Conservation (phyloP, 2,888 invertebrate species). For the Drosophila nr. perissopoda region DNA sequence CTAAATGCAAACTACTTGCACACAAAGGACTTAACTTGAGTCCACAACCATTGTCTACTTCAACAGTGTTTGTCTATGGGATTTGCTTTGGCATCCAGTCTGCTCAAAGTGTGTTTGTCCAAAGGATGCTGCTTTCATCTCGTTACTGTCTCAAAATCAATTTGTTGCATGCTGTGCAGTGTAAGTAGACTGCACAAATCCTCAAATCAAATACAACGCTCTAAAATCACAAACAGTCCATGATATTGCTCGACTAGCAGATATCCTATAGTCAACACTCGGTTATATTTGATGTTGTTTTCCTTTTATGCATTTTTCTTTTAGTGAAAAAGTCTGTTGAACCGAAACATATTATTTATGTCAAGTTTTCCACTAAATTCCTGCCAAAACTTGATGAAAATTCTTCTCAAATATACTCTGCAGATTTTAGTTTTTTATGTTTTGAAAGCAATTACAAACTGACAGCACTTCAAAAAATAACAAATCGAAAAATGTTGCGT, state of each 20-base stretch:
- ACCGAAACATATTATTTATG: not conserved
- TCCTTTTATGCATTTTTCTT: not conserved
- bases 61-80: constrained; percentile 9
- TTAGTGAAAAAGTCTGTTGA: not conserved
- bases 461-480: not conserved
- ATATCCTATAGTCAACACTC: not conserved
- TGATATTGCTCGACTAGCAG: not conserved
- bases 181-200: not conserved
- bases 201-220: not conserved
- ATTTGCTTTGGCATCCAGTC: constrained; percentile 1
- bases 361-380: not conserved
- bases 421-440: constrained; percentile 1
- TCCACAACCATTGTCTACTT: constrained; percentile 3
- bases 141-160: constrained; percentile 3
- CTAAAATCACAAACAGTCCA: not conserved
- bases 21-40: constrained; percentile 19
- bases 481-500: constrained; percentile 8
- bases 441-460: constrained; percentile 7
- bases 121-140: not conserved
- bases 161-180: not conserved
- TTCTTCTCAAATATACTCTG: not conserved
- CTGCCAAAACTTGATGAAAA: not conserved
- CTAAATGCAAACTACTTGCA: constrained; percentile 31
- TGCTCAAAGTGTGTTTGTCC: constrained; percentile 7
- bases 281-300: accelerated